A percentile compares a stretch with the other conserved stretches of the same genome.
Conservation (phyloP, 2,888 invertebrate species). For the Eremobia ochroleuca region DNA sequence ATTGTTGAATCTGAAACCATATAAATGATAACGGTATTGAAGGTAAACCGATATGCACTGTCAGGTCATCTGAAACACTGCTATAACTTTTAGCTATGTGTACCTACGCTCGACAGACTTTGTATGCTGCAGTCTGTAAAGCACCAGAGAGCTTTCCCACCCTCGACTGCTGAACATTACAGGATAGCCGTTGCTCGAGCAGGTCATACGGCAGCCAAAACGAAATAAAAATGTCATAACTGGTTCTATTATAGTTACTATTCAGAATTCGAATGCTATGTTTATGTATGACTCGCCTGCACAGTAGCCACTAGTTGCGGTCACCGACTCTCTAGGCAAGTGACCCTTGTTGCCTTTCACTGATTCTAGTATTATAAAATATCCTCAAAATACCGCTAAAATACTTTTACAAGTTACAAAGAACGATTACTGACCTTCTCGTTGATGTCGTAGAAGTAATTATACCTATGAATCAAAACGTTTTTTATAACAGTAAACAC, state of each 20-base stretch:
- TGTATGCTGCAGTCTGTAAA: not conserved
- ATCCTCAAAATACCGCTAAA: not conserved
- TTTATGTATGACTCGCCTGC: not conserved
- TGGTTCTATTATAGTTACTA: not conserved
- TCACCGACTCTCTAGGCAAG: not conserved
- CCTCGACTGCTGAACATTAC: not conserved
- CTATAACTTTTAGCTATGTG: not conserved
- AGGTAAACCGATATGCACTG: not conserved
- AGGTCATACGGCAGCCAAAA: not conserved
- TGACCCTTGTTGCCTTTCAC: not conserved
- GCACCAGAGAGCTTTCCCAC: not conserved
- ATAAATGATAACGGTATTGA: not conserved
- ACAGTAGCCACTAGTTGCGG: not conserved
- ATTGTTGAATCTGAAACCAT: not conserved
- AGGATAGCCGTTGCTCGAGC: too few species aligned
- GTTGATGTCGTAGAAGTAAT: not conserved
- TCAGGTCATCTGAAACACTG: not conserved
- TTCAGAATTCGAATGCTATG: not conserved
- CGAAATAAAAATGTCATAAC: not conserved
- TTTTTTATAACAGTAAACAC: not conserved
- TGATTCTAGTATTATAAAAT: not conserved
- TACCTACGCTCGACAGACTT: not conserved
- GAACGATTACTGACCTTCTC: conserved; percentile 34
- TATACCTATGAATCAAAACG: not conserved
- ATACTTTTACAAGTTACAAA: not conserved